Percentiles rank a stretch among this genome's conserved stretches.
Conservation (phyloP, 2,888 invertebrate genomes). For the Aporophyla nigra region DNA sequence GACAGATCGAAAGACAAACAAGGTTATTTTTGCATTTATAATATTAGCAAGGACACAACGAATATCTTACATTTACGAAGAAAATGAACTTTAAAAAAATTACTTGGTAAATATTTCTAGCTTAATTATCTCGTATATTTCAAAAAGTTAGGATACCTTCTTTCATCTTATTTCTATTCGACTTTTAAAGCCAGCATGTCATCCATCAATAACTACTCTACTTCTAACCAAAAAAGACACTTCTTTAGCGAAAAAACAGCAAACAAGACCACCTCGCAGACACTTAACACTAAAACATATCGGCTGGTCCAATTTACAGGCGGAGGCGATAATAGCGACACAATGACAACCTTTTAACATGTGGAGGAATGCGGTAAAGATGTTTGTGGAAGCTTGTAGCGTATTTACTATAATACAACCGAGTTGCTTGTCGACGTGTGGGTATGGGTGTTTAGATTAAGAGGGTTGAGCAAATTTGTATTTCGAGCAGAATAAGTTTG, state of each 20-base stretch:
- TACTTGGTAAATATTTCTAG: no score
- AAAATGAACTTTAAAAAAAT: neutral
- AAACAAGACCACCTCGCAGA: slow-evolving; percentile 70
- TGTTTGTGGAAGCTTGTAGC: slow-evolving; percentile 47
- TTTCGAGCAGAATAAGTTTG: neutral
- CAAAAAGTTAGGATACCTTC: neutral
- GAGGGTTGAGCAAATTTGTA: neutral
- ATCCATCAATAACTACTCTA: neutral
- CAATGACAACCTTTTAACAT: slow-evolving; percentile 72
- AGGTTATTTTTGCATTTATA: neutral
- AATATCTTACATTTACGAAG: no score
- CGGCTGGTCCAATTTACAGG: slow-evolving; percentile 74
- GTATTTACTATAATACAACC: slow-evolving; percentile 44
- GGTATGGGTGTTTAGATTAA: neutral
- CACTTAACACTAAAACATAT: slow-evolving; percentile 76
- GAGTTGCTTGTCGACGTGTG: neutral
- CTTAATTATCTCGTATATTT: no score
- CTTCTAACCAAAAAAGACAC: slow-evolving; percentile 14
- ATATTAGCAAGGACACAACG: neutral
- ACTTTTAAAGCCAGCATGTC: neutral
- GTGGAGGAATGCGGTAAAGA: slow-evolving; percentile 63
- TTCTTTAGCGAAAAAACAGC: slow-evolving; percentile 38
- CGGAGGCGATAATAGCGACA: slow-evolving; percentile 73
- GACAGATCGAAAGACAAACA: neutral
- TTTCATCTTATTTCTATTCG: neutral